Percentiles rank a stretch among this genome's conserved stretches.
Conservation (phyloP, 2,888 invertebrate genomes). For the Cheilosia grossa region DNA sequence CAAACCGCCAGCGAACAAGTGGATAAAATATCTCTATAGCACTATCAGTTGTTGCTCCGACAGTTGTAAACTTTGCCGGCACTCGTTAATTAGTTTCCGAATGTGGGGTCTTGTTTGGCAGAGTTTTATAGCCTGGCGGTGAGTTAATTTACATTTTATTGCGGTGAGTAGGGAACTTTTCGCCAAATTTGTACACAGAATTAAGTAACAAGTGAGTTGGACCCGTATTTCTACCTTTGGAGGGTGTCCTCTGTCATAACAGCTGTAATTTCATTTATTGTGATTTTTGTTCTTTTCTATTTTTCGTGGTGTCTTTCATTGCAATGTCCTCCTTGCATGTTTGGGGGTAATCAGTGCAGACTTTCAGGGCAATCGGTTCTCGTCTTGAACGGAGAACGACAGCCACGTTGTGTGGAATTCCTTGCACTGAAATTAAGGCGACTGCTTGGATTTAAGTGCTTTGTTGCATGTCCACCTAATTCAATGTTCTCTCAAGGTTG, state of each 20-base stretch:
- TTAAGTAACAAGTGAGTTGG: constrained; percentile 47
- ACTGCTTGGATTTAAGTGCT: constrained; percentile 30
- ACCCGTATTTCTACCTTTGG: background rate
- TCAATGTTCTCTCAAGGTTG: constrained; percentile 38
- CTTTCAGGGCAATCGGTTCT: constrained; percentile 8
- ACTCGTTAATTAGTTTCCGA: constrained; percentile 63
- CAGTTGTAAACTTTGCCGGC: constrained; percentile 55
- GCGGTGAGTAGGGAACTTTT: constrained; percentile 17
- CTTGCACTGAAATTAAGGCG: constrained; percentile 25
- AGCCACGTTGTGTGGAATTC: constrained; percentile 10
- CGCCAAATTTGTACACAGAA: constrained; percentile 47
- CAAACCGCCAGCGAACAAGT: constrained; percentile 15
- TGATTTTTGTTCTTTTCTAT: background rate
- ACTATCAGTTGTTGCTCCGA: constrained; percentile 62
- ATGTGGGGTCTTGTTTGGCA: constrained; percentile 30
- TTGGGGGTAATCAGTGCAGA: constrained; percentile 3
- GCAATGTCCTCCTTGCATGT: constrained; percentile 3
- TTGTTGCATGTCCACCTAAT: constrained; percentile 42
- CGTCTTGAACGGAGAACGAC: background rate
- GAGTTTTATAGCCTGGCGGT: constrained; percentile 25
- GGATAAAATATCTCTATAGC: constrained; percentile 25
- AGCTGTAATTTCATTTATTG: constrained; percentile 29
- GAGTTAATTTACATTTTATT: constrained; percentile 57
- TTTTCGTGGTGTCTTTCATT: background rate
- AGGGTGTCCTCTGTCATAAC: constrained; percentile 9